Percentiles rank a stretch among this genome's conserved stretches.
Conservation (phyloP, 2,888 invertebrate genomes). For the Stenodera caucasica region DNA sequence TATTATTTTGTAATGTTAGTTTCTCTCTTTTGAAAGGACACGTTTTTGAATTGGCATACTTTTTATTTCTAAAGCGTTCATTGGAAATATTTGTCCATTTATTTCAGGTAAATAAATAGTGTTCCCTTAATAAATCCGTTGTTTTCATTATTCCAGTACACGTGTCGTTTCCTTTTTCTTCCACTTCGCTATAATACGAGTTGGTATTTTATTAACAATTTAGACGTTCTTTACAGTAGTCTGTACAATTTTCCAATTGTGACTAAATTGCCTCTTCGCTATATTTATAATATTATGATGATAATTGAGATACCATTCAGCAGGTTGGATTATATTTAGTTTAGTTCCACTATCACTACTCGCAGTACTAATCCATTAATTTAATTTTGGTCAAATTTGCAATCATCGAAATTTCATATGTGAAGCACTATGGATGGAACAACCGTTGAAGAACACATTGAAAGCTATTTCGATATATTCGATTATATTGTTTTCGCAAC, state of each 20-base stretch:
- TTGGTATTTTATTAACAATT: conserved; percentile 8
- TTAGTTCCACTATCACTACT: conserved; percentile 16
- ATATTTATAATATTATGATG: conserved; percentile 33
- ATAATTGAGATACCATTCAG: conserved; percentile 15
- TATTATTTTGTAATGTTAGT: not conserved
- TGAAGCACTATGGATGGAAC: not conserved
- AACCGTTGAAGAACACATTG: conserved; percentile 26
- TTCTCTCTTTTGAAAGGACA: conserved; percentile 17
- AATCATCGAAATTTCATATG: not conserved
- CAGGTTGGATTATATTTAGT: conserved; percentile 38
- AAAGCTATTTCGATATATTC: conserved; percentile 61
- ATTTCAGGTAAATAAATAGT: conserved; percentile 58
- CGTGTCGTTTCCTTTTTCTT: conserved; percentile 4
- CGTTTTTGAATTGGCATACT: conserved; percentile 49
- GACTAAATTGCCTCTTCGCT: conserved; percentile 42
- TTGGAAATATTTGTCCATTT: conserved; percentile 50
- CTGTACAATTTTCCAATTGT: conserved; percentile 42
- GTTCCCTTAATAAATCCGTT: conserved; percentile 52
- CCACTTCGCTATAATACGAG: conserved; percentile 16
- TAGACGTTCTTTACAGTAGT: conserved; percentile 15
- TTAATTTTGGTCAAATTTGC: conserved; percentile 17
- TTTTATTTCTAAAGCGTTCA: conserved; percentile 40
- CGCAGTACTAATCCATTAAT: conserved; percentile 13
- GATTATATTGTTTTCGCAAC: conserved; percentile 69
- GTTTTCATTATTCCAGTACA: conserved; percentile 14